These are phyloP conservation scores for Puffinus mauretanicus DNA, from an alignment of 2,113 vertebrate species.

Conservation along the genomic window DNA sequence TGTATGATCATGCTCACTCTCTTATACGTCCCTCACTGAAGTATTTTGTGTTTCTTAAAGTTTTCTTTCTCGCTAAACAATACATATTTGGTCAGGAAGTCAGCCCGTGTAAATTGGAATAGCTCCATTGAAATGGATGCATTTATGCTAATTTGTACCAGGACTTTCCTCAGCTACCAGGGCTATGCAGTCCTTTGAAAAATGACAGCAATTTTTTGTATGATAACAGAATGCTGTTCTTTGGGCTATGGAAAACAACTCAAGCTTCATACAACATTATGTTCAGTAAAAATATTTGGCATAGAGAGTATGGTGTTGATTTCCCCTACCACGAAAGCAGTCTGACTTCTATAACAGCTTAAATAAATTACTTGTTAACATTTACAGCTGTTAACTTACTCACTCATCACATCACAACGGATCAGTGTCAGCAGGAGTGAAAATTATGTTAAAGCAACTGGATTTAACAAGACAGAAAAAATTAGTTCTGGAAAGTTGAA, in stretches of 20 bases:
- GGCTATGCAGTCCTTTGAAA: not conserved
- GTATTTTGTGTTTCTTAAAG: not conserved
- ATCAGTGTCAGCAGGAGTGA: slow-evolving; percentile 58
- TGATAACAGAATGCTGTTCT: not conserved
- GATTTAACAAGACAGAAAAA: slow-evolving; percentile 62
- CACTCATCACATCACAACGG: slow-evolving; percentile 55
- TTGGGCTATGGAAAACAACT: not conserved
- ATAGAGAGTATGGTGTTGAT: not conserved
- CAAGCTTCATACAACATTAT: slow-evolving; percentile 1
- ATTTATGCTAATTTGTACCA: not conserved
- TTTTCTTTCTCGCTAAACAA: not conserved
- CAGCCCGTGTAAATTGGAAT: not conserved
- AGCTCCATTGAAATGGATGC: not conserved
- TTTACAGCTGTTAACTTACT: slow-evolving; percentile 60
- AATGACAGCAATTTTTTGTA: not conserved
- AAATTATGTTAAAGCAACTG: slow-evolving; percentile 55
- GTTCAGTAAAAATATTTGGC: slow-evolving; percentile 11
- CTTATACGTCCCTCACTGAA: accelerated
- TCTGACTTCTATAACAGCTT: not conserved
- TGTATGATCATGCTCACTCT: not conserved
- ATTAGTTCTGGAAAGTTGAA: slow-evolving; percentile 32
- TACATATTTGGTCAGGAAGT: not conserved
- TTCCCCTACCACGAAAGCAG: not conserved
- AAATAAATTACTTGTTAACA: slow-evolving; percentile 68
- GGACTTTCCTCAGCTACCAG: not conserved